Evolutionary conservation across 2,113 vertebrate species (phyloP), one percentile per base, ranked within the genome.

Genomic region (Suncus etruscus): DNA sequence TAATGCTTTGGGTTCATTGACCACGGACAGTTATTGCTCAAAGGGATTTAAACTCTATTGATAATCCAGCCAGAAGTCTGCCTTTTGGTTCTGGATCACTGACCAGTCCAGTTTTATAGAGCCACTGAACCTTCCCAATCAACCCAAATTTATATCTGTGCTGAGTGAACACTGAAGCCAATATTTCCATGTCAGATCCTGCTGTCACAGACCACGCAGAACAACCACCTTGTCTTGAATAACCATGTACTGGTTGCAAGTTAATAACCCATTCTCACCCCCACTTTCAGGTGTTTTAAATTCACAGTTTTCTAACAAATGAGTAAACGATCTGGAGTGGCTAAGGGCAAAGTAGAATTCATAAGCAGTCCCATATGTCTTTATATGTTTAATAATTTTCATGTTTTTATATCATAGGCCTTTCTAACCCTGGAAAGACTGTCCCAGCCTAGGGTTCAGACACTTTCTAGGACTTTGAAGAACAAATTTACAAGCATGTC

Each of bases 41-140:
- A n/a, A 70, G 80, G 79, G 78, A 83, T 69, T 15, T 83, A 61
- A 86, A 54, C 45, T 76, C 83, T 81, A 72, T 39, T 75, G 76
- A 83, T 77, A 76, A 94, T 25, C 39, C 68, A 92, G 79, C 61
- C 48, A 90, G 83, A 69, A 90, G 90, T 50, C 69, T 80, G 73
- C 77, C 74, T 91, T 0, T 45, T 63, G 85, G 18, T 70, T 39
- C 24, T 47, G 68, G 85, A 48, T 77, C 68, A 16, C 51, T 94
- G 76, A 63, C 83, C 39, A 88, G 29, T 86, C 63, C 91, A 73
- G 77, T 48, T 77, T 70, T 82, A 83, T 8, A 90, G 63, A 83
- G 65, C 68, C 25, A 48, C 1, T 11, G 24, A 27, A 27, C 45
- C 77, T 83, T 48, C 9, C 27, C 25, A 0, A 0, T 48, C 58